These are phyloP conservation scores for Craterocephalus amniculus DNA, from an alignment of 2,797 vertebrate genomes.

Conservation along the genomic window DNA sequence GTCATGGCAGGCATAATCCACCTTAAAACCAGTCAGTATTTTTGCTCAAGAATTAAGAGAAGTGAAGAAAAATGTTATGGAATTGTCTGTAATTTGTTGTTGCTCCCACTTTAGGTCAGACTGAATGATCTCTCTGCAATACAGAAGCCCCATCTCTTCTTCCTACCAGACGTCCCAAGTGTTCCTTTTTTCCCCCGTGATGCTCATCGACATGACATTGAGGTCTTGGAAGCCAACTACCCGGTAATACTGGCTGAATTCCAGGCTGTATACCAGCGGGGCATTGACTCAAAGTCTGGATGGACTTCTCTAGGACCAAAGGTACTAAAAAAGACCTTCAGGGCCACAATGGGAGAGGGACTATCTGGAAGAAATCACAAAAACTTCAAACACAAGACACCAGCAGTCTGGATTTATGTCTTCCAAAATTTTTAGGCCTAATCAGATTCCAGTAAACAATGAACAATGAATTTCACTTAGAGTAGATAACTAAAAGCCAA, in stretches of 20 bases:
- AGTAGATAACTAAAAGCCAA: not conserved
- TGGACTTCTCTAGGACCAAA: conserved; percentile 81
- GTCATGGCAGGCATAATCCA: not conserved
- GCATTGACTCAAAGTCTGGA: conserved; percentile 79
- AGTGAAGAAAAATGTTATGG: not conserved
- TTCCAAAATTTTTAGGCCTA: not conserved
- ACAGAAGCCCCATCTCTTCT: conserved; percentile 89
- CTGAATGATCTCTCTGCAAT: conserved; percentile 82
- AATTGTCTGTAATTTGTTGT: conserved; percentile 10
- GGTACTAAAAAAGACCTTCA: conserved; percentile 57
- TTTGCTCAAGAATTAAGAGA: not conserved
- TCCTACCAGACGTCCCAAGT: conserved; percentile 89
- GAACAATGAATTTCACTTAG: no score
- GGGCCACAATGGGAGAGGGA: not conserved
- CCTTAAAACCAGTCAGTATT: not conserved
- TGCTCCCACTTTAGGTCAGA: conserved; percentile 68
- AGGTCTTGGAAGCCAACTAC: conserved; percentile 87
- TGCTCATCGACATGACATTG: conserved; percentile 90
- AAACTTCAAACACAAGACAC: not conserved
- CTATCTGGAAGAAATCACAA: not conserved
- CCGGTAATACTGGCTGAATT: conserved; percentile 87
- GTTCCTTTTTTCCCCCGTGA: conserved; percentile 89
- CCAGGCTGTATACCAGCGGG: conserved; percentile 82
- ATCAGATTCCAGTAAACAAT: not conserved
- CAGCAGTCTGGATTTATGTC: not conserved